A percentile compares a stretch with the other conserved stretches of the same genome.
These are phyloP conservation scores for Lipotes vexillifer DNA, from an alignment of 2,113 vertebrate genomes.

Conservation along the genomic window DNA sequence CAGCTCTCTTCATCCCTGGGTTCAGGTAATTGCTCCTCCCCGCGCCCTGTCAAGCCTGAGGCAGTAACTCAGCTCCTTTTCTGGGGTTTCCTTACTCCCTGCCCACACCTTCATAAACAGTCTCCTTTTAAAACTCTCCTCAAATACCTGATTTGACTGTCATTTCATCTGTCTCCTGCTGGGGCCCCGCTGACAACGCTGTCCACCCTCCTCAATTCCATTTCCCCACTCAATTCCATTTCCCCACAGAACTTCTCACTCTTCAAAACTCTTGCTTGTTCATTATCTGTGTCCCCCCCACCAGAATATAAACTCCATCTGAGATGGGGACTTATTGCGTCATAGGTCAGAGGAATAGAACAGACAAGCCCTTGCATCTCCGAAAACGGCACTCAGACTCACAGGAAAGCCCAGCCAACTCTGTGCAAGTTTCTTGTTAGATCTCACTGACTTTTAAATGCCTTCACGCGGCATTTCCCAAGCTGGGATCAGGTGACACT, in stretches of 20 bases:
- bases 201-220: not conserved
- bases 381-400: not conserved
- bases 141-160: not conserved
- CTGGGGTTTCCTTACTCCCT: not conserved
- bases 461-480: slow-evolving; percentile 56
- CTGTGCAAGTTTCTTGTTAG: not conserved
- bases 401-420: not conserved
- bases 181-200: not conserved
- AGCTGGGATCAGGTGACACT: not conserved
- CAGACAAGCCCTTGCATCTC: not conserved
- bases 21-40: not conserved
- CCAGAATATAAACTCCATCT: not conserved
- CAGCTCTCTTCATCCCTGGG: not conserved
- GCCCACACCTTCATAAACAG: not conserved
- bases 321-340: not conserved
- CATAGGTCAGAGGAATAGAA: not conserved
- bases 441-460: slow-evolving; percentile 63
- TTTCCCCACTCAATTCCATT: not conserved
- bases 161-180: not conserved
- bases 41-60: not conserved
- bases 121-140: not conserved
- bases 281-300: not conserved
- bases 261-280: not conserved
- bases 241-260: not conserved
- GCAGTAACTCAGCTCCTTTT: not conserved